phyloP scores from a whole-genome alignment of 2,797 vertebrate species.

The Eulemur albifrons region DNA sequence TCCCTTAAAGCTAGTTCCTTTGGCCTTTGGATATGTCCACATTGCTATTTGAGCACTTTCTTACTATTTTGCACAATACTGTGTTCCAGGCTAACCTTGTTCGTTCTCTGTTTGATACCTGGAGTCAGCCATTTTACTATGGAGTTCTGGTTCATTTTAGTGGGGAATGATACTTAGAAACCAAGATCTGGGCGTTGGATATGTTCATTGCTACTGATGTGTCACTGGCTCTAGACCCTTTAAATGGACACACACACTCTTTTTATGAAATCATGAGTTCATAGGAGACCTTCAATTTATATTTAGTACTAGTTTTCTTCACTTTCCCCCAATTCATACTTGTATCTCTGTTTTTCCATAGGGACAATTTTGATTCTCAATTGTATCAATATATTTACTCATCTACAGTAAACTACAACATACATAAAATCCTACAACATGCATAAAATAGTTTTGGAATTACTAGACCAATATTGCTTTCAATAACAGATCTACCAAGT shows the following conservation, averaged over 20 bases:
- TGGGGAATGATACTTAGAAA: neutral
- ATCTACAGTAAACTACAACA: neutral
- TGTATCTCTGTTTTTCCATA: neutral
- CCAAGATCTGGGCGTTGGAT: neutral
- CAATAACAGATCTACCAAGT: neutral
- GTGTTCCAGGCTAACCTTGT: neutral
- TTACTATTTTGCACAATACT: neutral
- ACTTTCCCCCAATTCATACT: neutral
- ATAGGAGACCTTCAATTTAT: neutral
- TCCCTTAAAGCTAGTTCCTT: neutral
- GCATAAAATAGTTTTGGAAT: conserved; percentile 31
- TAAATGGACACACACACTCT: neutral
- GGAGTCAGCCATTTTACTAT: neutral
- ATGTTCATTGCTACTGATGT: neutral
- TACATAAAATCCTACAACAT: neutral
- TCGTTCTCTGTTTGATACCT: neutral
- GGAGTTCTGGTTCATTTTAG: neutral
- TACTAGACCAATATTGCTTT: neutral
- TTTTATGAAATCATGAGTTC: neutral
- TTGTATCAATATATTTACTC: neutral
- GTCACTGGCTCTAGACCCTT: neutral
- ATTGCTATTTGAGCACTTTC: neutral
- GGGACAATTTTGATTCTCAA: neutral
- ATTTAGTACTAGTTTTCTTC: neutral
- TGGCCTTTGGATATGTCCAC: neutral